Conservation (phyloP, 2,113 vertebrate species). For the zebrafish (Danio rerio) region GRCz12tu NC_133183.1:16288501-16289000, state of each 20-base stretch:
- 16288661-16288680: slow-evolving; percentile 42
- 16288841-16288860: background rate
- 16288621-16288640: slow-evolving; percentile 69
- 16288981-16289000: no score
- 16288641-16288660: slow-evolving; percentile 39
- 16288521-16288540: slow-evolving; percentile 51
- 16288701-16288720: slow-evolving; percentile 7
- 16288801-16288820: background rate
- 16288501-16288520: slow-evolving; percentile 14
- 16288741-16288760: background rate
- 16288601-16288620: slow-evolving; percentile 74
- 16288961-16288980: background rate
- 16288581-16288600: slow-evolving; percentile 47
- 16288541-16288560: slow-evolving; percentile 20
- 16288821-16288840: background rate
- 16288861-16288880: background rate
- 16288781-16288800: background rate
- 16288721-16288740: background rate
- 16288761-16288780: background rate
- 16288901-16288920: background rate
- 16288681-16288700: slow-evolving; percentile 30
- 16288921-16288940: background rate
- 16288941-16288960: background rate
- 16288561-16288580: slow-evolving; percentile 49
- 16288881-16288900: background rate